phyloP scores from a whole-genome alignment of 2,797 vertebrate species.

The Tauraco hartlaubi region DNA sequence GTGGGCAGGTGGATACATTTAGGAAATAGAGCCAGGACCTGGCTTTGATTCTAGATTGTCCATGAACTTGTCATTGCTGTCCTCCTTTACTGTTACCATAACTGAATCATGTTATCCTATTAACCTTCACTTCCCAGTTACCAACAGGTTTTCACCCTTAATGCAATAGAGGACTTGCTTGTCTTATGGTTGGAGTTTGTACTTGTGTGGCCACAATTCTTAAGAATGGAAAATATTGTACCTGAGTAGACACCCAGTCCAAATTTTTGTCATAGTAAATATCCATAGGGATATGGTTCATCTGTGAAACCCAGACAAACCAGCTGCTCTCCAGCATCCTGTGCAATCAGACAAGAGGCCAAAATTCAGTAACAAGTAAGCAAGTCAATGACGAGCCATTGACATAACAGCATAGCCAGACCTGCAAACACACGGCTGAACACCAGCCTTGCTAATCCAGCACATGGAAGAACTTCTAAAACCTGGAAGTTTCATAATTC shows the following conservation, averaged over 20 bases:
- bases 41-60: neutral
- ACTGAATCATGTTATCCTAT: neutral
- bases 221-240: neutral
- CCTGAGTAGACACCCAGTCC: conserved; percentile 83
- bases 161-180: neutral
- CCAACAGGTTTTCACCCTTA: neutral
- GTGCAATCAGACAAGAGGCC: neutral
- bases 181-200: neutral
- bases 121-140: neutral
- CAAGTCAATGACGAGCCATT: neutral
- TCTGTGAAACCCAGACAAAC: conserved; percentile 80
- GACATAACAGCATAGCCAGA: neutral
- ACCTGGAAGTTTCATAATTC: neutral
- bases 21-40: neutral
- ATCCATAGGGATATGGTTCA: conserved; percentile 72
- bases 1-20: neutral
- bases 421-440: neutral
- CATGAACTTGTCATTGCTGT: neutral
- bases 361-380: neutral
- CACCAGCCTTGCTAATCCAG: neutral
- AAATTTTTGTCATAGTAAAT: conserved; percentile 79
- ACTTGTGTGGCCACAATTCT: neutral
- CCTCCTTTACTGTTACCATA: neutral
- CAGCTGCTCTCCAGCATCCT: conserved; percentile 76
- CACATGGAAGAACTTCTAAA: neutral